Evolutionary conservation across 2,888 invertebrate genomes (phyloP), one percentile per base, ranked within the genome.

Genomic region (Blastobasis adustella): DNA sequence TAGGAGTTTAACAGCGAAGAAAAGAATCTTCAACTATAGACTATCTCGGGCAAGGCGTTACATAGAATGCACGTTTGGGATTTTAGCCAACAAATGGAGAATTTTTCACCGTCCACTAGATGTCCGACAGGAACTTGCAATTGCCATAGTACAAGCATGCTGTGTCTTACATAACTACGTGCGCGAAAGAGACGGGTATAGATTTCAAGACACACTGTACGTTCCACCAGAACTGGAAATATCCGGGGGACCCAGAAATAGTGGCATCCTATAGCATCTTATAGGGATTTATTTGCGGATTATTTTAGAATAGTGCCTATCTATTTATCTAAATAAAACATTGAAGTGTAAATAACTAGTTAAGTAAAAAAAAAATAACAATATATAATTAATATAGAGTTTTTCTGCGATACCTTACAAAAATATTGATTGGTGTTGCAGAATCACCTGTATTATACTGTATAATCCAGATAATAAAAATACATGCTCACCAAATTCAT

Each of bases 281-380:
- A 54, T 44, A 52, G 51, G 47, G 52, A 54, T 51, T 51, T 49
- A 52, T 54, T 54, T 52, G 54, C 50, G 47, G 52, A 54, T 47
- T 52, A 54, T 52, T 55, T 55, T n/a, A n/a, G n/a, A n/a, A n/a
- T n/a, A n/a, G n/a, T n/a, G n/a, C n/a, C n/a, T n/a, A n/a, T n/a
- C n/a, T n/a, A n/a, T n/a, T n/a, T n/a, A n/a, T n/a, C n/a, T n/a
- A n/a, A n/a, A n/a, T n/a, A n/a, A n/a, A n/a, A n/a, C n/a, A n/a
- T n/a, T n/a, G 23, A 23, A 23, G 23, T 23, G 23, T 2, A 23
- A 23, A 23, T 23, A 23, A 1, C 23, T 23, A 23, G 3, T 23
- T 23, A 23, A 23, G 23, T 23, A 23, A 1, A 23, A 23, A 23
- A 23, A 23, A 23, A 23, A 23, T 23, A 23, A 23, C 23, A 23